These are phyloP conservation scores for Lophura swinhoii DNA, from an alignment of 2,797 vertebrate species.

Conservation along the genomic window DNA sequence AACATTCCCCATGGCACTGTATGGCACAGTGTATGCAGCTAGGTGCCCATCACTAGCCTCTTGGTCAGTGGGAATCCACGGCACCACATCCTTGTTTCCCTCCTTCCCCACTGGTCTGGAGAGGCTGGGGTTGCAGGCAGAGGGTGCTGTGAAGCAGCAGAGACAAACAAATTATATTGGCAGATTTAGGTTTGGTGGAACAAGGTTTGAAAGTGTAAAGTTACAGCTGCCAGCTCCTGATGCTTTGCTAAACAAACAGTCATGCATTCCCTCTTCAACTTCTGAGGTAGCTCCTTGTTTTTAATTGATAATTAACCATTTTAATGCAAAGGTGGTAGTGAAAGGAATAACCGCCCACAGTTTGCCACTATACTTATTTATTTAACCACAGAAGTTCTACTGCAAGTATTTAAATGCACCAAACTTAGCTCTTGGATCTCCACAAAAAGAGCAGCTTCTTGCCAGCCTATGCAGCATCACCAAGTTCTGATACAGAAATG, in stretches of 20 bases:
- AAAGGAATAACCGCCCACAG: not conserved
- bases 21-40: not conserved
- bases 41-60: rapidly evolving
- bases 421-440: not conserved
- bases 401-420: not conserved
- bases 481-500: not conserved
- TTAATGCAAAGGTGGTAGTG: not conserved
- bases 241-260: not conserved
- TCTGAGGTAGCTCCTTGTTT: not conserved
- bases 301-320: not conserved
- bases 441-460: not conserved
- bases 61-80: not conserved
- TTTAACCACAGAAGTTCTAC: not conserved
- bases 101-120: not conserved
- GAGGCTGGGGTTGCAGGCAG: not conserved
- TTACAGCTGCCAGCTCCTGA: rapidly evolving
- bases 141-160: not conserved
- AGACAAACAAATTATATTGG: not conserved
- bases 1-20: not conserved
- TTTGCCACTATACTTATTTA: not conserved
- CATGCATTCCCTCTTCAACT: not conserved
- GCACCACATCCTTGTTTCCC: rapidly evolving
- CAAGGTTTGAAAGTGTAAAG: not conserved
- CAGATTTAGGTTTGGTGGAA: not conserved
- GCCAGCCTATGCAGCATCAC: not conserved